Evolutionary conservation across 1,140 invertebrate species (phyloP), one percentile per base, ranked within the genome.

Genomic region (Ostrea denselamellosa): DNA sequence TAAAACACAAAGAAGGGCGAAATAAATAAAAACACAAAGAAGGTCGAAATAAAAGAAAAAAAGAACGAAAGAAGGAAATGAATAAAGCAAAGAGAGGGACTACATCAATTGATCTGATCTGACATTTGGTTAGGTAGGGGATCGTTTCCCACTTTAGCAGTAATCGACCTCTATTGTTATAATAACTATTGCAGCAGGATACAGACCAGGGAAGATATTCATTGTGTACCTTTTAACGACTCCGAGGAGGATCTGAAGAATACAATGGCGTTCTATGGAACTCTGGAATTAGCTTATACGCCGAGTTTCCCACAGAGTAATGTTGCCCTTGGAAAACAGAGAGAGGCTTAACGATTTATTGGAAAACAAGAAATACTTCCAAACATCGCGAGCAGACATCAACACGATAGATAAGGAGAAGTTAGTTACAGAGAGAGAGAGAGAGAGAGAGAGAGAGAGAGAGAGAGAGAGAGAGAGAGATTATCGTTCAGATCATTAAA

Each of bases 391-490:
- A 62, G 56, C 56, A 62, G 56, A 19, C 56, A 62, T 62, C 56
- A 62, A 62, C 17, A 62, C 56, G 17, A n/a, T 17, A 19, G 56
- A 62, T 62, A 62, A 62, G 56, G 17, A 19, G n/a, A 19, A n/a
- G 56, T 62, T 62, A 62, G 17, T 62, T n/a, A 62, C 14, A 0
- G 65, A 71, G 68, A 34, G 68, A 77, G 68, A 77, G 68, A 77
- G 68, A 77, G 68, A 77, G 68, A 77, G 68, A 77, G 68, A 71
- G 68, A 71, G 68, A 71, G 68, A 71, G 68, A 71, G 68, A 77
- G 68, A 77, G 68, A 71, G 65, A 71, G 9, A 22, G 19, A 22
- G 19, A 28, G 5, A 2, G 9, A 44, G 9, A 77, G 0, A n/a
- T 28, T 34, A 17, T 28, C 28, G 25, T 71, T 71, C 8, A 77